Evolutionary conservation across 2,113 vertebrate genomes (phyloP).

Genomic region (crab-eating macaque (Macaca fascicularis)): DNA sequence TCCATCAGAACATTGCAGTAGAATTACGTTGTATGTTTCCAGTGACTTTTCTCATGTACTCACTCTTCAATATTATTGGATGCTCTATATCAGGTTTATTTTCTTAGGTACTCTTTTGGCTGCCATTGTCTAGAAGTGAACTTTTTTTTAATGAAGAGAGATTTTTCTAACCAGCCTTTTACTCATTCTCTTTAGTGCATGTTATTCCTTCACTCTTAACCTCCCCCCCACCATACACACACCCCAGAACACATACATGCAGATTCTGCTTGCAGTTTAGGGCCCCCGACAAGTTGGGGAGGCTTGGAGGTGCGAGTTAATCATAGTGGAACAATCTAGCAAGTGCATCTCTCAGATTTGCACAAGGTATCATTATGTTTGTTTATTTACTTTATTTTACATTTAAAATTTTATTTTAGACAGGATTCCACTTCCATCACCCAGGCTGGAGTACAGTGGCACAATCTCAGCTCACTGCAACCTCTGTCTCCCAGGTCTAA

Average conservation of each 20-base stretch:
- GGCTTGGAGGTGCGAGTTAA: background rate
- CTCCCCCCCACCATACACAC: no score
- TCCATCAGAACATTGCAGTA: background rate
- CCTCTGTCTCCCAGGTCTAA: no score
- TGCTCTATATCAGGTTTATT: background rate
- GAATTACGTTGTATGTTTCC: background rate
- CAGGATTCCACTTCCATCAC: no score
- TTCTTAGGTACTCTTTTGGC: background rate
- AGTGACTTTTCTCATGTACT: background rate
- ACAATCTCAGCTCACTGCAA: no score
- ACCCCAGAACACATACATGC: background rate
- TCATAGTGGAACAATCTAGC: background rate
- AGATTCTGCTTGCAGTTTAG: background rate
- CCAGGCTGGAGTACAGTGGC: no score
- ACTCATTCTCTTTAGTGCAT: background rate
- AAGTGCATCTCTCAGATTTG: background rate
- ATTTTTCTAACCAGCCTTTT: background rate
- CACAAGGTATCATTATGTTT: background rate
- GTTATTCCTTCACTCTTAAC: background rate
- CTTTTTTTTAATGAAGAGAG: background rate
- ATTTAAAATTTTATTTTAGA: no score
- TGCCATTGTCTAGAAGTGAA: background rate
- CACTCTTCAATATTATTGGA: background rate
- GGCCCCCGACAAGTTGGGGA: background rate
- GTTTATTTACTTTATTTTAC: background rate